Base-by-base conservation (phyloP, 2,113 vertebrate species). In the Atractosteus spatula region DNA sequence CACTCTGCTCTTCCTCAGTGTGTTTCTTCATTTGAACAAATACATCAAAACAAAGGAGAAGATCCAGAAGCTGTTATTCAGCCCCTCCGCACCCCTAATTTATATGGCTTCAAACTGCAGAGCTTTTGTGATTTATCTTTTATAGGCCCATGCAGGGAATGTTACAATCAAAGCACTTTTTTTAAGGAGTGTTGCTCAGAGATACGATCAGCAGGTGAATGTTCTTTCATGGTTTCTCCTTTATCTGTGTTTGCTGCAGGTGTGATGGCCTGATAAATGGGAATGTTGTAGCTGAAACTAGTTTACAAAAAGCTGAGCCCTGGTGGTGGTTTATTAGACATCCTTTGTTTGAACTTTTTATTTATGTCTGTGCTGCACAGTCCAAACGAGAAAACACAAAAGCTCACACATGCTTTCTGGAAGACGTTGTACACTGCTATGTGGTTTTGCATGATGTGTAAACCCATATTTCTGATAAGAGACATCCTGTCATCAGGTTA, bases 201-300 rank as follows among this genome's bases (percentile, higher is more conserved):
- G 89, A 92, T 91, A 87, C 82, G 73, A 92, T 91, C 91, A 83
- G 89, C 89, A 91, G 88, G 87, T 90, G 89, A 91, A 85, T 79
- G 71, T 72, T 78, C 81, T 77, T 89, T 86, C 85, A 82, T 84
- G 81, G 76, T 43, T 77, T 74, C 69, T 73, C 77, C 84, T 87
- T 86, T 83, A 79, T 87, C 78, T 82, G 78, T 78, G 82, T 86
- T 86, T 85, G 80, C 89, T 84, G 84, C 90, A 91, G 90, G 88
- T 89, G 86, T 83, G 68, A 63, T 66, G 68, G 54, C 62, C 81
- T 74, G 79, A 86, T 85, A 91, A 87, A 77, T 78, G 71, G 42
- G 71, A 71, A 56, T 44, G 47, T 3, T 66, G 16, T 59, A 77
- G 67, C 68, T 72, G 55, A 3, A 55, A 29, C 29, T 7, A 41